These are phyloP conservation scores for Calcarius lapponicus DNA, from an alignment of 2,797 vertebrate species.

Conservation along the genomic window DNA sequence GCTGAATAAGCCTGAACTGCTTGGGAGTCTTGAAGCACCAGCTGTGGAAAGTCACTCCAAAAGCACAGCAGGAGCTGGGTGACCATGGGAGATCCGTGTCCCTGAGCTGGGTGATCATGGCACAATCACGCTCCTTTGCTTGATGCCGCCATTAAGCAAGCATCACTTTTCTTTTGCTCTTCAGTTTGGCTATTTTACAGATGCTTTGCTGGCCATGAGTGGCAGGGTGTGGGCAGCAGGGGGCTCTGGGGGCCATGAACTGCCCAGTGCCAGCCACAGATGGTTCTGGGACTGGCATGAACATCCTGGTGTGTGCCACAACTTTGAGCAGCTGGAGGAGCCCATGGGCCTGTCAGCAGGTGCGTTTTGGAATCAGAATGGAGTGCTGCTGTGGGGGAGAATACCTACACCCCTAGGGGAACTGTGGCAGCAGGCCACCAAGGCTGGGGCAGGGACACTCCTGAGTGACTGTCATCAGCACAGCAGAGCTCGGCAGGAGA, in stretches of 20 bases:
- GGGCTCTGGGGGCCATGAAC: neutral
- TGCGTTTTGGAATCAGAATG: neutral
- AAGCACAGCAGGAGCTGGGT: neutral
- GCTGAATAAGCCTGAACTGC: neutral
- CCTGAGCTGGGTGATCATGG: neutral
- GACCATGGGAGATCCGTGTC: neutral
- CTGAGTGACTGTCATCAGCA: neutral
- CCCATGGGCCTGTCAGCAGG: neutral
- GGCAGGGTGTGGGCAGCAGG: neutral
- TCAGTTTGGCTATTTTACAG: rapidly evolving
- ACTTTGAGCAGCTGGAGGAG: neutral
- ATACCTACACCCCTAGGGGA: too few species aligned
- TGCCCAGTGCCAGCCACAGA: neutral
- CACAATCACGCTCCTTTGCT: neutral
- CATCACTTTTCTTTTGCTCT: neutral
- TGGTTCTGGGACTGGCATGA: rapidly evolving
- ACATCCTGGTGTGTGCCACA: rapidly evolving
- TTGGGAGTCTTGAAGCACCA: neutral
- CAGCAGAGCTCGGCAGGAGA: neutral
- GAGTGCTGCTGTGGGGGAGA: neutral
- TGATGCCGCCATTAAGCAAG: neutral
- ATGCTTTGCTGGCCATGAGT: neutral
- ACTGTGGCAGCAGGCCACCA: rapidly evolving
- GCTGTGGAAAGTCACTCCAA: neutral
- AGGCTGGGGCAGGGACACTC: rapidly evolving